Evolutionary conservation across 2,888 invertebrate genomes (phyloP).

Genomic region (Pasiphila rectangulata): DNA sequence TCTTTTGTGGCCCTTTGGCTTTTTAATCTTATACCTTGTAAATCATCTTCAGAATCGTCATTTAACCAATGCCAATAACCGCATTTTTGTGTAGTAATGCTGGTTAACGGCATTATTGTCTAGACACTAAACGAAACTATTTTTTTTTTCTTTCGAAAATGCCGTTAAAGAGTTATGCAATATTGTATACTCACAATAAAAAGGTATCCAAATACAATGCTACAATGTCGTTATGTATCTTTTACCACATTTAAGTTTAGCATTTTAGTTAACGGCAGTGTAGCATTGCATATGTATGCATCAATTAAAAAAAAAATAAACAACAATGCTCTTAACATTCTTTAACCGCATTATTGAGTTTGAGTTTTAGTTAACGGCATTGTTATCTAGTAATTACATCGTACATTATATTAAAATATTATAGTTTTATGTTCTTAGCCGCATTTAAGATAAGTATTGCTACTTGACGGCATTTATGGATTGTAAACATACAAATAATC

Average conservation of each 20-base stretch:
- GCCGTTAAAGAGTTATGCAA: not conserved
- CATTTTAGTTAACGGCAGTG: not conserved
- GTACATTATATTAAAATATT: not conserved
- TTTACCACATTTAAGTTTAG: not conserved
- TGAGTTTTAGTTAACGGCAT: not conserved
- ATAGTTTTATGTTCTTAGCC: not conserved
- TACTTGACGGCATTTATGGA: not conserved
- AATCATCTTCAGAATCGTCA: no score
- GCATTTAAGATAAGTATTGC: slow-evolving; percentile 1
- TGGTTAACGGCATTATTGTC: not conserved
- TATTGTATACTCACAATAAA: not conserved
- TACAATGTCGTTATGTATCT: not conserved
- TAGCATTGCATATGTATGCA: not conserved
- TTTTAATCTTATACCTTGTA: no score
- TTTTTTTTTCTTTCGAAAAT: not conserved
- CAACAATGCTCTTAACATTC: not conserved
- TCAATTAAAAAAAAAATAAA: not conserved
- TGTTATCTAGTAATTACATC: not conserved
- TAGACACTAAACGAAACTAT: not conserved
- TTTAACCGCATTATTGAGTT: not conserved
- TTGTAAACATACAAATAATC: not conserved
- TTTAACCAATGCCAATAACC: not conserved
- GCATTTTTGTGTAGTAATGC: not conserved
- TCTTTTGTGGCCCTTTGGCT: no score
- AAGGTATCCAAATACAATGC: not conserved